Evolutionary conservation across 2,888 invertebrate species (phyloP).

Genomic region (Endotricha flammealis): DNA sequence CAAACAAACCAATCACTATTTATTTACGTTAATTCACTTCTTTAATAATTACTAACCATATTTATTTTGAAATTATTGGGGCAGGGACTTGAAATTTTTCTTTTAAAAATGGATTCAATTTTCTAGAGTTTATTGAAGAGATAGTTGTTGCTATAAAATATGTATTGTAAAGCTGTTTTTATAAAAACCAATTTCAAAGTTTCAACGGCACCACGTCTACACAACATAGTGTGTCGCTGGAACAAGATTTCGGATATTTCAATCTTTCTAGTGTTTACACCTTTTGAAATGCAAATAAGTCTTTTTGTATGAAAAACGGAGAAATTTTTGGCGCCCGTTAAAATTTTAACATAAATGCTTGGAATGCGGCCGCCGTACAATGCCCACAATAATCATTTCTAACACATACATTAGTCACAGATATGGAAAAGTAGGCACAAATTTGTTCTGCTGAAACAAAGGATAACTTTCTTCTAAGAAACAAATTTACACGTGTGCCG

Average conservation of each 20-base stretch:
- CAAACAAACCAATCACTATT: too few relatives aligned
- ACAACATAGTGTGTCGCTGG: too few relatives aligned
- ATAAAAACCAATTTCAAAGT: too few relatives aligned
- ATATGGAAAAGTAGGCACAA: slow-evolving; percentile 47
- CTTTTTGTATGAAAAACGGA: slow-evolving; percentile 30
- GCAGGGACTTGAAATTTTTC: too few relatives aligned
- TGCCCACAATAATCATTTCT: slow-evolving; percentile 49
- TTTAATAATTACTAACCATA: too few relatives aligned
- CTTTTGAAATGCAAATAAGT: slow-evolving; percentile 27
- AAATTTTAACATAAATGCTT: slow-evolving; percentile 42
- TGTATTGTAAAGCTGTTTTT: too few relatives aligned
- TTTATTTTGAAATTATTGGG: too few relatives aligned
- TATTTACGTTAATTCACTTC: too few relatives aligned
- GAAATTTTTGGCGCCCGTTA: slow-evolving; percentile 54
- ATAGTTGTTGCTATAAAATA: too few relatives aligned
- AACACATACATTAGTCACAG: slow-evolving; percentile 62
- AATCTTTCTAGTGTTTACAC: slow-evolving; percentile 6
- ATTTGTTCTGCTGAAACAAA: slow-evolving; percentile 65
- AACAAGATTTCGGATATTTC: slow-evolving; percentile 10
- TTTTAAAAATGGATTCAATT: too few relatives aligned
- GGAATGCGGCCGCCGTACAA: slow-evolving; percentile 44
- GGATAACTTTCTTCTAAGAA: slow-evolving; percentile 55
- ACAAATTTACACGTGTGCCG: slow-evolving; percentile 45
- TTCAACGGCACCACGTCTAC: too few relatives aligned
- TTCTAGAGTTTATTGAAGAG: too few relatives aligned